These are phyloP conservation scores for Galleria mellonella DNA, from an alignment of 1,140 invertebrate species.

Conservation along the genomic window DNA sequence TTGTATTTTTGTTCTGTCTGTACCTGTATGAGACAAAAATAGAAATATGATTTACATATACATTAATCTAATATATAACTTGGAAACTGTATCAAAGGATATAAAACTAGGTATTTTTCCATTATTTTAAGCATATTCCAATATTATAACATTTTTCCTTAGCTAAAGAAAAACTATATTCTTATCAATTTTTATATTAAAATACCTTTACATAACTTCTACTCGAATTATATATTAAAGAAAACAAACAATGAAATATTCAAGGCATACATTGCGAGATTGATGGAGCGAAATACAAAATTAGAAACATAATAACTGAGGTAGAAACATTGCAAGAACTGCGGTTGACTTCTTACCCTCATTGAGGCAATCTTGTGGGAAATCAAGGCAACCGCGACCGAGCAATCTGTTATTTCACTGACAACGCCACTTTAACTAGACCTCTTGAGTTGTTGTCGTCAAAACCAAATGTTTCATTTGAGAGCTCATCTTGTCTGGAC, in stretches of 20 bases:
- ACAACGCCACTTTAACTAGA: slow-evolving; percentile 27
- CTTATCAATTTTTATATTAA: too few relatives aligned
- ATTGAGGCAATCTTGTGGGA: slow-evolving; percentile 61
- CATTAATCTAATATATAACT: too few relatives aligned
- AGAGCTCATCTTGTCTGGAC: neutral
- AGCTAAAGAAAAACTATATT: too few relatives aligned
- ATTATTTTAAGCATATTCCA: too few relatives aligned
- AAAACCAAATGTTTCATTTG: neutral
- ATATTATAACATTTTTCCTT: too few relatives aligned
- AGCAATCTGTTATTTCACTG: slow-evolving; percentile 44
- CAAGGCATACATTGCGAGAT: slow-evolving; percentile 24
- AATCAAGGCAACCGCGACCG: slow-evolving; percentile 45
- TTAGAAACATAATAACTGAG: slow-evolving; percentile 30
- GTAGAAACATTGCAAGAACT: slow-evolving; percentile 28
- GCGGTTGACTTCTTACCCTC: slow-evolving; percentile 48
- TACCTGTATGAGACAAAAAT: too few relatives aligned
- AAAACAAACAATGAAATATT: slow-evolving; percentile 22
- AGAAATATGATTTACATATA: too few relatives aligned
- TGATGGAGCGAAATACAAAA: slow-evolving; percentile 37
- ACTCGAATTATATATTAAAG: too few relatives aligned
- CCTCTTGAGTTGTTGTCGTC: slow-evolving; percentile 10
- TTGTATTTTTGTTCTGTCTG: too few relatives aligned
- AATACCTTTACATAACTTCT: too few relatives aligned
- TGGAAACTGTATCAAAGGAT: too few relatives aligned
- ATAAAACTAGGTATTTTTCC: too few relatives aligned